Evolutionary conservation across 2,797 vertebrate genomes (phyloP).

Genomic region (Ibycter americanus): DNA sequence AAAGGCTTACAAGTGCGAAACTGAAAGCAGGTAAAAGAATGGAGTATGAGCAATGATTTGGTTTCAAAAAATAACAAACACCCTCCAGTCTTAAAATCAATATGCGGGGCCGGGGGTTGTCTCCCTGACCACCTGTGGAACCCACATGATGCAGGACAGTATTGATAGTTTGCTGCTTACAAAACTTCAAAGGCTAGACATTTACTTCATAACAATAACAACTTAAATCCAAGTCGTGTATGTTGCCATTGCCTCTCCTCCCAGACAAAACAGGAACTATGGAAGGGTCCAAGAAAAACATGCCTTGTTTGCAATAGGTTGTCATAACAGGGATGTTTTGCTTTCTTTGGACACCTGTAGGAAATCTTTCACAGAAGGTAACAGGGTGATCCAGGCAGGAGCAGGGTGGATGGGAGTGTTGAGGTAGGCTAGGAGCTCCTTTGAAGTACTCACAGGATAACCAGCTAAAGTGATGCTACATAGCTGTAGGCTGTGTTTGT

Average conservation of each 20-base stretch:
- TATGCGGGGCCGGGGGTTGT: background rate
- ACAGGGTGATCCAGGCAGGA: accelerated
- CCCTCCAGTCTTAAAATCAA: background rate
- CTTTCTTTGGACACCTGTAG: background rate
- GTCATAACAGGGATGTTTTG: background rate
- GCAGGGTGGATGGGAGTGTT: background rate
- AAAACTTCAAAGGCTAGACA: background rate
- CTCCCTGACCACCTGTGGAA: background rate
- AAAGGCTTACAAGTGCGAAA: background rate
- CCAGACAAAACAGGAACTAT: background rate
- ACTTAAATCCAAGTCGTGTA: background rate
- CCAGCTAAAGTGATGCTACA: accelerated
- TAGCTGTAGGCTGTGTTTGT: background rate
- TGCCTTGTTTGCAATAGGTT: background rate
- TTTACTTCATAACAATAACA: background rate
- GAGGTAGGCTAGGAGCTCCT: background rate
- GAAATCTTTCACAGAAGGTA: background rate
- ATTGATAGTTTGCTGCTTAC: background rate
- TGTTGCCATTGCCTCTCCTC: background rate
- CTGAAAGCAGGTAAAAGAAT: background rate
- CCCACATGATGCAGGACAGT: accelerated
- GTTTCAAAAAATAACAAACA: background rate
- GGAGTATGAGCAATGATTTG: background rate
- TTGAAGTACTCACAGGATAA: background rate
- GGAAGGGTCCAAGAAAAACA: background rate